Evolutionary conservation across 2,797 vertebrate species (phyloP).

Genomic region (Pipistrellus pipistrellus): DNA sequence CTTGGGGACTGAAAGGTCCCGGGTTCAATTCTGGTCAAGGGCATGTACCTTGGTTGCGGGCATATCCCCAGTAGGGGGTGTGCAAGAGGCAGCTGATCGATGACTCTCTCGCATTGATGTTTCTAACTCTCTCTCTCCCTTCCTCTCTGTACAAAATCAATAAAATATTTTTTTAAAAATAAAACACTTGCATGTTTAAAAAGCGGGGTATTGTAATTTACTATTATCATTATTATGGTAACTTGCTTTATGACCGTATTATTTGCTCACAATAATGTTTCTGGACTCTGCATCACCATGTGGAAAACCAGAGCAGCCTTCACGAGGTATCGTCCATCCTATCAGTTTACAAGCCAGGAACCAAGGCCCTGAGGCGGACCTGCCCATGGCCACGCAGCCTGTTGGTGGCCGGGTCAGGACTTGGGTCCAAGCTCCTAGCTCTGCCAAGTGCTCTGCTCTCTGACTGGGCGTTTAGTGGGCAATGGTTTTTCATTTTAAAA

Average conservation of each 20-base stretch:
- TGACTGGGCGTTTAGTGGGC: background rate
- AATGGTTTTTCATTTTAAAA: background rate
- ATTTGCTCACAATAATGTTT: background rate
- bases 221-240: background rate
- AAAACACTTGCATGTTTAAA: background rate
- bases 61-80: no score
- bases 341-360: background rate
- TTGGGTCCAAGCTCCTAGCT: background rate
- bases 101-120: no score
- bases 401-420: background rate
- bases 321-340: background rate
- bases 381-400: background rate
- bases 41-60: no score
- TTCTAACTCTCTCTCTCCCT: no score
- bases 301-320: background rate
- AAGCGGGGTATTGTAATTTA: background rate
- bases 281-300: background rate
- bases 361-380: fast-evolving
- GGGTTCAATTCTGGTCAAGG: no score
- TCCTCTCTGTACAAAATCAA: no score
- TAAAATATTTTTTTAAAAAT: background rate
- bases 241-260: background rate
- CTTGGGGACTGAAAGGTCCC: no score
- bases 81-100: no score
- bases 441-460: background rate